These are phyloP conservation scores for Muricea muricata DNA, from an alignment of 92 coral and sea anemone species.

Conservation along the genomic window DNA sequence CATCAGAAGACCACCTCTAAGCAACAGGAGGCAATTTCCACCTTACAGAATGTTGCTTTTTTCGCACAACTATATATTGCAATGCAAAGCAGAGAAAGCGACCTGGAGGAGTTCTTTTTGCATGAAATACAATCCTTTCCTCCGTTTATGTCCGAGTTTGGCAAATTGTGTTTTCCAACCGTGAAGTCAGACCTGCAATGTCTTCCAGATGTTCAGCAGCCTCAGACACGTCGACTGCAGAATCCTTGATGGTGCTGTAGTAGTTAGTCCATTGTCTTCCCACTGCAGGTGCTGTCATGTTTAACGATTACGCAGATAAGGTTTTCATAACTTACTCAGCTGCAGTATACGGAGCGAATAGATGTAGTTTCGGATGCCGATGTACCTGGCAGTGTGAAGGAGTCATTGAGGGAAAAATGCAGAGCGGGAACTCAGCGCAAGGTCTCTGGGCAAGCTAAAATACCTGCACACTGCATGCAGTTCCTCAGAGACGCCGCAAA, in stretches of 20 bases:
- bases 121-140: too few relatives aligned
- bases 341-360: too few relatives aligned
- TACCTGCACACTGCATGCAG: conserved; percentile 42
- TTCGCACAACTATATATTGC: conserved; percentile 43
- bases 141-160: conserved; percentile 15
- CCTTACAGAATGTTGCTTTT: conserved; percentile 36
- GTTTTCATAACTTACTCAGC: conserved; percentile 19
- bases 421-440: conserved; percentile 48
- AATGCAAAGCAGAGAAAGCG: too few relatives aligned
- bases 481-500: conserved; percentile 46
- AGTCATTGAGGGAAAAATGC: conserved; percentile 55
- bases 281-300: conserved; percentile 46
- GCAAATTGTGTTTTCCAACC: conserved; percentile 31
- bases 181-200: conserved; percentile 61
- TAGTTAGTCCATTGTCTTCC: conserved; percentile 67
- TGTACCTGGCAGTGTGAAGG: conserved; percentile 46
- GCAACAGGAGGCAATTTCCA: neutral
- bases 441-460: conserved; percentile 52
- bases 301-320: conserved; percentile 60
- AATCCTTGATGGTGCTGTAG: conserved; percentile 65
- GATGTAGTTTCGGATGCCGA: too few relatives aligned
- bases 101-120: too few relatives aligned
- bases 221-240: conserved; percentile 46
- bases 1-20: neutral
- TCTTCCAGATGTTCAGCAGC: neutral